phyloP scores from a whole-genome alignment of 2,888 invertebrate genomes.

The Hirtodrosophila duncani region DNA sequence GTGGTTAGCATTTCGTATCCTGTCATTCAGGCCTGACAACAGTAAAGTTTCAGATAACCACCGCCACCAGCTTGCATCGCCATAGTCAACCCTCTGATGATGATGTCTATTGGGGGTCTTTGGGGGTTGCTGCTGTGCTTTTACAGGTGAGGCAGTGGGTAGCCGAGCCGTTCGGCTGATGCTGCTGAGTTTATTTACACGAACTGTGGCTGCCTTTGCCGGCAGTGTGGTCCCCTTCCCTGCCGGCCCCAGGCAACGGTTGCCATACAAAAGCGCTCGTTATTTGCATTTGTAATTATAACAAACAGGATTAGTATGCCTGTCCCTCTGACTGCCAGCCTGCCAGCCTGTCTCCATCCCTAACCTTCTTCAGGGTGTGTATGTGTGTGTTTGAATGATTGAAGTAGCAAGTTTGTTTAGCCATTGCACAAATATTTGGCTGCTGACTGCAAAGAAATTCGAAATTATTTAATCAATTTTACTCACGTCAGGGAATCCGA shows the following conservation, averaged over 20 bases:
- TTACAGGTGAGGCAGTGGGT: slow-evolving; percentile 44
- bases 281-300: slow-evolving; percentile 78
- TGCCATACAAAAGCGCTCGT: slow-evolving; percentile 60
- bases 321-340: slow-evolving; percentile 17
- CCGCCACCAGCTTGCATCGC: no score
- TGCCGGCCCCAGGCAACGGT: slow-evolving; percentile 35
- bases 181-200: slow-evolving; percentile 38
- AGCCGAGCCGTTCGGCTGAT: not conserved
- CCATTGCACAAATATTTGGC: slow-evolving; percentile 51
- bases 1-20: slow-evolving; percentile 15
- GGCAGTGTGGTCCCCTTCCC: slow-evolving; percentile 8
- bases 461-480: slow-evolving; percentile 58
- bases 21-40: slow-evolving; percentile 50
- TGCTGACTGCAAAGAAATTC: slow-evolving; percentile 31
- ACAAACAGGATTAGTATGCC: slow-evolving; percentile 73
- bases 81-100: no score
- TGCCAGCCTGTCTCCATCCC: no score
- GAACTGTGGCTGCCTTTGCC: slow-evolving; percentile 20
- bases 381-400: slow-evolving; percentile 53
- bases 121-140: slow-evolving; percentile 42
- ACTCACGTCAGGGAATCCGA: slow-evolving; percentile 79
- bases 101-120: slow-evolving; percentile 46
- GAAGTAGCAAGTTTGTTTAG: slow-evolving; percentile 51
- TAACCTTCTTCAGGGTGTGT: no score
- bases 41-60: slow-evolving; percentile 37